Conservation (phyloP, 2,797 vertebrate genomes). For the Meda fulgida region DNA sequence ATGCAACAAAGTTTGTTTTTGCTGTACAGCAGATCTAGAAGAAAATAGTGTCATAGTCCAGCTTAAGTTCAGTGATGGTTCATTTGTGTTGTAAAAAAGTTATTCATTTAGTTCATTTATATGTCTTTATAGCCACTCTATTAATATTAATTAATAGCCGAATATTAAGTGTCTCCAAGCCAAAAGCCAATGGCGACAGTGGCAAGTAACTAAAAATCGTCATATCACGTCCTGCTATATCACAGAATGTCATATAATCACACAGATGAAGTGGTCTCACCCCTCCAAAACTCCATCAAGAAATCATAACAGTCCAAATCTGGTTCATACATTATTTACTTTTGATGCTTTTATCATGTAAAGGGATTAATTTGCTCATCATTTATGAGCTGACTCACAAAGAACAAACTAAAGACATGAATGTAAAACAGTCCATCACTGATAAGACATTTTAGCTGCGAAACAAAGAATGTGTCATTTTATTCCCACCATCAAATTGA, state of each 20-base stretch:
- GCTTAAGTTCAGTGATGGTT: too few relatives aligned
- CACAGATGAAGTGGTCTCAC: neutral
- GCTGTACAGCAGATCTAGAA: too few relatives aligned
- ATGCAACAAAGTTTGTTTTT: too few relatives aligned
- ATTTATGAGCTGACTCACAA: neutral
- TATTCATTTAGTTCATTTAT: too few relatives aligned
- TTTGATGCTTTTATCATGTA: conserved; percentile 2
- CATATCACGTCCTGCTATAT: neutral
- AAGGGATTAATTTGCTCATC: conserved; percentile 12
- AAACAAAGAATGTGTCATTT: conserved; percentile 20
- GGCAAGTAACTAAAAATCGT: too few relatives aligned
- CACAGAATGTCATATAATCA: neutral
- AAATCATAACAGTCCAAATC: neutral
- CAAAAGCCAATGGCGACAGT: too few relatives aligned
- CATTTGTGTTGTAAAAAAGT: too few relatives aligned
- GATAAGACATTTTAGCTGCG: neutral
- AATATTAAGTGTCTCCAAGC: too few relatives aligned
- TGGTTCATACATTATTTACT: conserved; percentile 3
- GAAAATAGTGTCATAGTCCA: too few relatives aligned
- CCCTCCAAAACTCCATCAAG: neutral
- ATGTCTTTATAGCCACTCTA: too few relatives aligned
- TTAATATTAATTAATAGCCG: too few relatives aligned
- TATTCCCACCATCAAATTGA: neutral
- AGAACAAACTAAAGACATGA: neutral
- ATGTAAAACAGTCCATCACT: neutral